Evolutionary conservation across 2,888 invertebrate genomes (phyloP), one percentile per base, ranked within the genome.

Genomic region (Hypsopygia costalis): DNA sequence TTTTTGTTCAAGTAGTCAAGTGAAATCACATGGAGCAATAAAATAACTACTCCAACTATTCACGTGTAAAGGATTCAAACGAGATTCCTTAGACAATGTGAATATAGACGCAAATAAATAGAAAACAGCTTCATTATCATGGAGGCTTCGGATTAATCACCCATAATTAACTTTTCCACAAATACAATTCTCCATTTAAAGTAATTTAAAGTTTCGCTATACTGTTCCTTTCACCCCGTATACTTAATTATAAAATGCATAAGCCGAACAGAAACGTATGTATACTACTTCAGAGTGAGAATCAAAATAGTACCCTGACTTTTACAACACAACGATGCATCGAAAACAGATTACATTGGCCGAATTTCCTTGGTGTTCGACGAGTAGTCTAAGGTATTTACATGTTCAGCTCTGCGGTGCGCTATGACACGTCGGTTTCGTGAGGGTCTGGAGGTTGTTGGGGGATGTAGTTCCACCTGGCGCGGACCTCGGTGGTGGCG

Each of bases 391-490:
- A 21, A 21, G 25, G 11, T 47, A 50, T 50, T 46, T 50, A 50
- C 50, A 50, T 38, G 31, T 36, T 32, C 20, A 28, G 8, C 10
- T 27, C 40, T 33, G 36, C 8, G 22, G 45, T 55, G 57, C 61
- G 78, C 76, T 86, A 85, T 68, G 81, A 78, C 46, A 57, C 58
- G 58, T 83, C 85, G 1, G 51, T 60, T 44, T 87, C 87, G 58
- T 83, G 82, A 0, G 87, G 87, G 50, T 87, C 86, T 46, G 87
- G 86, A 6, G 86, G 87, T 39, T 89, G 86, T 36, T 87, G 85
- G 1, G 89, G 86, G 58, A 88, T 88, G 69, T 88, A 87, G 77
- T 89, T 87, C 82, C 88, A 89, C 41, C 89, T 68, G 59, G 89
- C 88, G 55, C 75, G 72, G 45, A 89, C 89, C 33, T 86, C 81